phyloP scores from a whole-genome alignment of 2,888 invertebrate species.

The Dioctria rufipes region DNA sequence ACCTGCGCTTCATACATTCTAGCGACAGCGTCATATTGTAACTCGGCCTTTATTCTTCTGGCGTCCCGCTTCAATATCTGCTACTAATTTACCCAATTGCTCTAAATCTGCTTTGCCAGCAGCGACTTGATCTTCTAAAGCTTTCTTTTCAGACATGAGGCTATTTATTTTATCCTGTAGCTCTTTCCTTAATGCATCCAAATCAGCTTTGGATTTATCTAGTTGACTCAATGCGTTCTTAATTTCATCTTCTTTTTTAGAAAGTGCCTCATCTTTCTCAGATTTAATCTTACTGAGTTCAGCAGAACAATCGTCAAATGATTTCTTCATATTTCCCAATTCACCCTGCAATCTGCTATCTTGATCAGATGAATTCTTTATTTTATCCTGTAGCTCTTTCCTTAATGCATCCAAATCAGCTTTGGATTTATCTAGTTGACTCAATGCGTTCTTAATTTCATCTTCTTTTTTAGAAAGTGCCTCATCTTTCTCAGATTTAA shows the following conservation, averaged over 20 bases:
- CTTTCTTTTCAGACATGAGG: conserved; percentile 22
- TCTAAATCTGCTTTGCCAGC: conserved; percentile 18
- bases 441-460: conserved; percentile 11
- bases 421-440: conserved; percentile 40
- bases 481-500: too few species aligned
- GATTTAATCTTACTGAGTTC: conserved; percentile 13
- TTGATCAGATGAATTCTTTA: not conserved
- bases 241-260: conserved; percentile 17
- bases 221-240: conserved; percentile 1
- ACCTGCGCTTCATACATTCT: too few species aligned
- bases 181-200: conserved; percentile 20
- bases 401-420: conserved; percentile 26
- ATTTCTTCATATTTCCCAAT: conserved; percentile 26
- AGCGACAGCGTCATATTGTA: too few species aligned
- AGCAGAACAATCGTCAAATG: not conserved
- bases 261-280: not conserved
- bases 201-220: conserved; percentile 41
- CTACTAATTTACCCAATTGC: conserved; percentile 53
- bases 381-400: conserved; percentile 2
- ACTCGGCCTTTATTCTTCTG: conserved; percentile 61
- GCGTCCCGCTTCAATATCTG: conserved; percentile 63
- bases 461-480: not conserved
- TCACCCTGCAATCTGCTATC: not conserved
- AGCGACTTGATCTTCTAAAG: conserved; percentile 16
- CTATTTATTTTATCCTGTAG: conserved; percentile 42